Percentiles rank a stretch among this genome's conserved stretches.
Evolutionary conservation across 2,113 vertebrate genomes (phyloP).

Genomic region (Zosterops lateralis): DNA sequence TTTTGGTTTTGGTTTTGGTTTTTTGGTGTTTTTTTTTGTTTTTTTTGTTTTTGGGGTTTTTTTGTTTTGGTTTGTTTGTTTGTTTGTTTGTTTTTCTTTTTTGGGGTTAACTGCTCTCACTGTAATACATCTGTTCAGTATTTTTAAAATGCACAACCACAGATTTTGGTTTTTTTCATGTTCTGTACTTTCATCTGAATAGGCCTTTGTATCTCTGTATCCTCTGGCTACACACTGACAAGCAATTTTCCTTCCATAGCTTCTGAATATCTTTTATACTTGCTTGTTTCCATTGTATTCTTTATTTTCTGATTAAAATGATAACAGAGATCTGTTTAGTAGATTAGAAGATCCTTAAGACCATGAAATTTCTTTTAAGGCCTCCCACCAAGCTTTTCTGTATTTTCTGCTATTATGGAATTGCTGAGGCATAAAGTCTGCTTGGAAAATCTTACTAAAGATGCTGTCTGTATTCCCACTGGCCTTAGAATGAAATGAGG

Average conservation of each 20-base stretch:
- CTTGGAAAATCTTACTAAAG: neutral
- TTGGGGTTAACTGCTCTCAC: neutral
- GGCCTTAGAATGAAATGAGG: neutral
- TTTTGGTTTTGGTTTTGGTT: neutral
- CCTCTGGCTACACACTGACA: neutral
- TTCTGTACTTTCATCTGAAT: neutral
- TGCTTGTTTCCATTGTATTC: neutral
- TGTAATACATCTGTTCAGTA: neutral
- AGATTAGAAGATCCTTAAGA: neutral
- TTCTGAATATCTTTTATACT: neutral
- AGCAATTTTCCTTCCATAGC: neutral
- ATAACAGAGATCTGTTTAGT: neutral
- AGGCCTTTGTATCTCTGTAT: neutral
- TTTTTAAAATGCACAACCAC: neutral
- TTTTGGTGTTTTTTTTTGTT: no score
- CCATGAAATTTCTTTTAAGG: neutral
- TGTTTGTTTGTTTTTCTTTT: neutral
- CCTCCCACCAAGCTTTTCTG: neutral
- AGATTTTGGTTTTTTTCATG: neutral
- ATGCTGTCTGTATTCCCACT: neutral
- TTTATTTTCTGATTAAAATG: conserved; percentile 15
- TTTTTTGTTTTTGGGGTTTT: fast-evolving
- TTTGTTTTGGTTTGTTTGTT: no score
- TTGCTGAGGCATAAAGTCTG: neutral
- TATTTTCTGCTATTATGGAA: neutral